Percentiles rank a stretch among this genome's conserved stretches.
These are phyloP conservation scores for Hyphantria cunea DNA, from an alignment of 1,140 invertebrate species.

Conservation along the genomic window DNA sequence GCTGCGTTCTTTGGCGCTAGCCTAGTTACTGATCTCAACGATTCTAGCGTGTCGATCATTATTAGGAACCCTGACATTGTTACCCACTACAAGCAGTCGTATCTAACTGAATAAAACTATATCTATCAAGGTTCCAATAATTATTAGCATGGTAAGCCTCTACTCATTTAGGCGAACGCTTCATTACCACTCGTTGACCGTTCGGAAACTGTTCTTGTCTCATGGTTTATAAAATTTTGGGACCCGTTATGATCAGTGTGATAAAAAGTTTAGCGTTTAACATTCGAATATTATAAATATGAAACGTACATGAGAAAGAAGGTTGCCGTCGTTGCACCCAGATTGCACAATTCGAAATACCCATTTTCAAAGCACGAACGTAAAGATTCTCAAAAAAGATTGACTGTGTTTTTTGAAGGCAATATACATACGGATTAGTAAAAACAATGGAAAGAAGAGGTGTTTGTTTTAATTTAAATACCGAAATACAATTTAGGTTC, in stretches of 20 bases:
- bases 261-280: constrained; percentile 47
- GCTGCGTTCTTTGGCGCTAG: constrained; percentile 62
- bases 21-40: constrained; percentile 66
- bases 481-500: background rate
- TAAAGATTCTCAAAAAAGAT: constrained; percentile 32
- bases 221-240: constrained; percentile 71
- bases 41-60: constrained; percentile 59
- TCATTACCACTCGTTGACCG: constrained; percentile 68
- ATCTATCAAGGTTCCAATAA: constrained; percentile 23
- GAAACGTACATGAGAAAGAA: constrained; percentile 59
- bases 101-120: background rate
- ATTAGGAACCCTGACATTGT: constrained; percentile 30
- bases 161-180: constrained; percentile 67
- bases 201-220: constrained; percentile 69
- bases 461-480: constrained; percentile 25
- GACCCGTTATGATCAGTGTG: constrained; percentile 67
- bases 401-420: background rate
- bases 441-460: constrained; percentile 23
- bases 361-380: constrained; percentile 51
- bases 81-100: background rate
- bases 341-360: constrained; percentile 62
- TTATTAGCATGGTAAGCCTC: constrained; percentile 57
- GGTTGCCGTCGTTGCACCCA: constrained; percentile 61
- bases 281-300: constrained; percentile 34
- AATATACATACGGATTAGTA: constrained; percentile 11